Percentiles rank a stretch among this genome's conserved stretches.
Evolutionary conservation across 2,888 invertebrate species (phyloP).

Genomic region (Halictus ligatus): DNA sequence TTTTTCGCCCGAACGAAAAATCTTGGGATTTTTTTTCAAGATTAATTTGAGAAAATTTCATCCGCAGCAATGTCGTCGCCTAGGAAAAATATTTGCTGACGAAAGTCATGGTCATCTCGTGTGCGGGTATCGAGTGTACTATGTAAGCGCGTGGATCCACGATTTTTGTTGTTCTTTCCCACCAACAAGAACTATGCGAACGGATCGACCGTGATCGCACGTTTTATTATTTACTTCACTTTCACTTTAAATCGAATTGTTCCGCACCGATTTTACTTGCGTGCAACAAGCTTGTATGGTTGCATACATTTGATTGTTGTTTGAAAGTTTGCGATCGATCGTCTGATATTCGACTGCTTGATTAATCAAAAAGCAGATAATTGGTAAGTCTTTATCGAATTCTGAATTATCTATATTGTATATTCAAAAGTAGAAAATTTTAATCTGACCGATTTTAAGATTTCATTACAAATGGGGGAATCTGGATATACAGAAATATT

Average conservation of each 20-base stretch:
- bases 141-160: constrained; percentile 65
- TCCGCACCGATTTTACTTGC: not conserved
- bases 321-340: not conserved
- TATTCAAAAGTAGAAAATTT: not conserved
- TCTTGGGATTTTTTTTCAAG: not conserved
- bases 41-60: constrained; percentile 47
- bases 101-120: constrained; percentile 78
- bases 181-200: constrained; percentile 42
- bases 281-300: not conserved
- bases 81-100: constrained; percentile 70
- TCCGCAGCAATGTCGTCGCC: constrained; percentile 60
- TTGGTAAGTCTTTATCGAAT: constrained; percentile 16
- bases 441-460: constrained; percentile 18
- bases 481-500: constrained; percentile 76
- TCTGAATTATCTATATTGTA: not conserved
- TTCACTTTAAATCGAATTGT: constrained; percentile 20
- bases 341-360: constrained; percentile 2
- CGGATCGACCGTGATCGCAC: constrained; percentile 14
- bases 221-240: constrained; percentile 17
- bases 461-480: constrained; percentile 74
- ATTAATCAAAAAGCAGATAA: not conserved
- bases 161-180: constrained; percentile 21
- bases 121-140: constrained; percentile 66
- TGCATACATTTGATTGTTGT: constrained; percentile 8
- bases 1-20: not conserved